Conservation (phyloP, 2,888 invertebrate genomes). For the Tuberolachnus salignus region DNA sequence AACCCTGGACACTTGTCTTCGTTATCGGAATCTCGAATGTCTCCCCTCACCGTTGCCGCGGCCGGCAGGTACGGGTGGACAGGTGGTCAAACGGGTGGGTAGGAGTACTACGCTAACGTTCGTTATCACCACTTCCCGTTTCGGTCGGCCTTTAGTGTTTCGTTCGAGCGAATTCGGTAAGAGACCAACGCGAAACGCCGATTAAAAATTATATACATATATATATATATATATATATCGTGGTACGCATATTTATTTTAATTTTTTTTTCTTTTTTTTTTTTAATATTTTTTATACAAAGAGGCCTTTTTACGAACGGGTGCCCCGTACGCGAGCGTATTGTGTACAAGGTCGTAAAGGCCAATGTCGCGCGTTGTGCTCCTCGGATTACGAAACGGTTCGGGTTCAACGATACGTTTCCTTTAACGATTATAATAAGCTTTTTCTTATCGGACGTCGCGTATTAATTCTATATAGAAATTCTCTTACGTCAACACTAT, state of each 20-base stretch:
- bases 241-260: background rate
- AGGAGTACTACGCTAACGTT: too few species aligned
- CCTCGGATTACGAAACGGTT: background rate
- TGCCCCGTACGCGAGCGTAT: background rate
- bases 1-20: conserved; percentile 33
- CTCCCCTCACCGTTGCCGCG: conserved; percentile 35
- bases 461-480: background rate
- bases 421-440: conserved; percentile 30
- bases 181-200: background rate
- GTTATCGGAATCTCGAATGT: conserved; percentile 32
- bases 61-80: too few species aligned
- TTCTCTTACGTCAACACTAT: background rate
- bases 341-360: conserved; percentile 9
- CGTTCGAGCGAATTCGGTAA: conserved; percentile 11
- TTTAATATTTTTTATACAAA: background rate
- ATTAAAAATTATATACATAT: background rate
- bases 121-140: conserved; percentile 24
- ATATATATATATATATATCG: background rate
- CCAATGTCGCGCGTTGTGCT: background rate
- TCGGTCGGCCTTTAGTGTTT: conserved; percentile 28
- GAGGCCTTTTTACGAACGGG: too few species aligned
- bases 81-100: too few species aligned
- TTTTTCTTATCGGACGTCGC: background rate
- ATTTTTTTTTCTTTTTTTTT: background rate
- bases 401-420: conserved; percentile 13